Evolutionary conservation across 2,113 vertebrate species (phyloP).

Genomic region (Hystrix brachyura): DNA sequence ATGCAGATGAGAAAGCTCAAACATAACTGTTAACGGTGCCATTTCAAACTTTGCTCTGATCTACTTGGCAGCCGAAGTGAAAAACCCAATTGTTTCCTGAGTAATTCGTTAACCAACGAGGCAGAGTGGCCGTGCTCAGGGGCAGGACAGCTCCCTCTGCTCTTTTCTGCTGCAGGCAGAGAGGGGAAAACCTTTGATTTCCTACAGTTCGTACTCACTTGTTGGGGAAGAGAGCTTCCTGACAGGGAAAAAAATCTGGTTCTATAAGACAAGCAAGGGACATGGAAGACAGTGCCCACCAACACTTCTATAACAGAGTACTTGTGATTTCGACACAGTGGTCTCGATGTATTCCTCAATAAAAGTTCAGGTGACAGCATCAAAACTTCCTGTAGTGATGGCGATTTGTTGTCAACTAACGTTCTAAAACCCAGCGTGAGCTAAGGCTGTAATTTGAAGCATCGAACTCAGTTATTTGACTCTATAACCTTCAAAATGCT

Average conservation of each 20-base stretch:
- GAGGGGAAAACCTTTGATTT: too few relatives aligned
- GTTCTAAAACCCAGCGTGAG: not conserved
- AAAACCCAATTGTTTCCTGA: not conserved
- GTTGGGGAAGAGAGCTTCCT: too few relatives aligned
- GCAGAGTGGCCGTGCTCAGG: not conserved
- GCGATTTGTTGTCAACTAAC: not conserved
- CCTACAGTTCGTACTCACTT: too few relatives aligned
- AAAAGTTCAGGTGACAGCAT: not conserved
- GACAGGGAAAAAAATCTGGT: too few relatives aligned
- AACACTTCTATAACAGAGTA: not conserved
- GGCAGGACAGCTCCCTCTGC: not conserved
- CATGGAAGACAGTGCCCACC: not conserved
- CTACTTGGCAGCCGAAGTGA: not conserved
- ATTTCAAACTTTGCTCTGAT: not conserved
- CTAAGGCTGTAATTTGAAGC: not conserved
- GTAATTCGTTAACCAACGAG: not conserved
- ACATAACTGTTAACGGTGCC: not conserved
- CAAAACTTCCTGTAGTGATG: not conserved
- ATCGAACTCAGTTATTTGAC: not conserved
- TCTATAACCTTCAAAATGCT: not conserved
- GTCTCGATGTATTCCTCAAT: not conserved
- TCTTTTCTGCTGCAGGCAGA: not conserved
- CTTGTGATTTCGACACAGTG: conserved; percentile 3
- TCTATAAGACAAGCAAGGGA: not conserved
- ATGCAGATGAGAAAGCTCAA: not conserved